phyloP scores from a whole-genome alignment of 2,113 vertebrate genomes.

The Rhynchomys soricoides region DNA sequence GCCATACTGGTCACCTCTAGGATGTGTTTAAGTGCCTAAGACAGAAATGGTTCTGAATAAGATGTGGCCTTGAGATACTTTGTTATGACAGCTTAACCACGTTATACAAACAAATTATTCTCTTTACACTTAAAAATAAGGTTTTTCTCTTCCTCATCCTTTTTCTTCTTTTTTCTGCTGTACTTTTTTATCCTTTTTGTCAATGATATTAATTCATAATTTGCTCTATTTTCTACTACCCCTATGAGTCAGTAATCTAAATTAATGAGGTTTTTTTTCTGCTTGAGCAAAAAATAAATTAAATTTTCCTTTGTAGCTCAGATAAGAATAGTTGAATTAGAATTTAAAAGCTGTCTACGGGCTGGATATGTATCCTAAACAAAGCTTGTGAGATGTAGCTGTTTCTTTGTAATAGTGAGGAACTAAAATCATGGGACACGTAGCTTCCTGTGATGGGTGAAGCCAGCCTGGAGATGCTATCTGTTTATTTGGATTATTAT shows the following conservation, averaged over 20 bases:
- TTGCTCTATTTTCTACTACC: neutral
- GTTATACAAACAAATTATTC: neutral
- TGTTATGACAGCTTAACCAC: neutral
- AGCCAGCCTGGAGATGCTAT: slow-evolving; percentile 24
- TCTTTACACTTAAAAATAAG: neutral
- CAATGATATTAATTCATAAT: slow-evolving; percentile 26
- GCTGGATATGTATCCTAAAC: slow-evolving; percentile 46
- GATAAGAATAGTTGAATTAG: slow-evolving; percentile 55
- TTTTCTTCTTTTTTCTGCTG: neutral
- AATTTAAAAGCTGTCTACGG: slow-evolving; percentile 57
- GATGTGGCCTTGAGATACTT: neutral
- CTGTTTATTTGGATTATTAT: slow-evolving; percentile 34
- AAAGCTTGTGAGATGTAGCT: neutral
- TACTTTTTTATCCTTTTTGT: slow-evolving; percentile 8
- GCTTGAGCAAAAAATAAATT: slow-evolving; percentile 48
- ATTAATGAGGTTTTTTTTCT: slow-evolving; percentile 51
- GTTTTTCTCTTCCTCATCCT: neutral
- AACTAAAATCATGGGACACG: neutral
- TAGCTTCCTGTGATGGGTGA: slow-evolving; percentile 12
- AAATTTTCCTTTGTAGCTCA: slow-evolving; percentile 51
- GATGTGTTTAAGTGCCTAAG: neutral
- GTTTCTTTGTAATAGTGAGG: neutral
- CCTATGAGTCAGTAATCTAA: slow-evolving; percentile 27
- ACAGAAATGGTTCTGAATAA: neutral
- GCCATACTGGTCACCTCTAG: neutral